A percentile compares a stretch with the other conserved stretches of the same genome.
Evolutionary conservation across 2,888 invertebrate genomes (phyloP).

Genomic region (Drosophila neutralis): DNA sequence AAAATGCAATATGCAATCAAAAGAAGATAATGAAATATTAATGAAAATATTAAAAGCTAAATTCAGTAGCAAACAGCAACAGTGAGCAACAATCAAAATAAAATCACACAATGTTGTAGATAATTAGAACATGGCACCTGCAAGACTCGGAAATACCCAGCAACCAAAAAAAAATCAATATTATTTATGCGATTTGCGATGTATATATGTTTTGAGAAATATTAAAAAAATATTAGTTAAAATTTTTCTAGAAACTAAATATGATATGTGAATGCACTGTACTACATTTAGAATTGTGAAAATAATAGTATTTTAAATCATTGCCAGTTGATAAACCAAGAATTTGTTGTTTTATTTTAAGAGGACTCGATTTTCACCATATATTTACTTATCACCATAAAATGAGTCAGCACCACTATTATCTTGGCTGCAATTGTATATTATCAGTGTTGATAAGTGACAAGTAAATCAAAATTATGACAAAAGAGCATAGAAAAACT

Average conservation of each 20-base stretch:
- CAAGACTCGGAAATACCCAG: conserved; percentile 19
- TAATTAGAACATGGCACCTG: neutral
- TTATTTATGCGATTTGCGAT: neutral
- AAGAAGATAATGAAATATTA: conserved; percentile 31
- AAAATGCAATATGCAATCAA: conserved; percentile 32
- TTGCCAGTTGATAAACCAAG: neutral
- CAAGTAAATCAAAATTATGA: conserved; percentile 7
- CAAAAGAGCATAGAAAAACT: neutral
- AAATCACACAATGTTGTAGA: conserved; percentile 13
- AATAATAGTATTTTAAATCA: neutral
- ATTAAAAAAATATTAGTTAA: neutral
- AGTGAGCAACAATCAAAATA: conserved; percentile 32
- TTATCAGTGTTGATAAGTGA: conserved; percentile 7
- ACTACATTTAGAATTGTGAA: neutral
- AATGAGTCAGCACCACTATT: neutral
- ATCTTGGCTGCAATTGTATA: neutral
- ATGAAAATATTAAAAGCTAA: conserved; percentile 38
- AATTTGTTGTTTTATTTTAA: too few relatives aligned
- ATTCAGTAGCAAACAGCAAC: conserved; percentile 26
- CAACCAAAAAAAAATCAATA: neutral
- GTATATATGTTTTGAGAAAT: neutral
- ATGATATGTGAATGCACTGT: neutral
- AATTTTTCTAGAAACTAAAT: neutral
- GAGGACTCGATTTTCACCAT: neutral
- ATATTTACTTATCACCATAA: neutral